Conservation (phyloP, 2,113 vertebrate species). For the Acanthochromis polyacanthus region DNA sequence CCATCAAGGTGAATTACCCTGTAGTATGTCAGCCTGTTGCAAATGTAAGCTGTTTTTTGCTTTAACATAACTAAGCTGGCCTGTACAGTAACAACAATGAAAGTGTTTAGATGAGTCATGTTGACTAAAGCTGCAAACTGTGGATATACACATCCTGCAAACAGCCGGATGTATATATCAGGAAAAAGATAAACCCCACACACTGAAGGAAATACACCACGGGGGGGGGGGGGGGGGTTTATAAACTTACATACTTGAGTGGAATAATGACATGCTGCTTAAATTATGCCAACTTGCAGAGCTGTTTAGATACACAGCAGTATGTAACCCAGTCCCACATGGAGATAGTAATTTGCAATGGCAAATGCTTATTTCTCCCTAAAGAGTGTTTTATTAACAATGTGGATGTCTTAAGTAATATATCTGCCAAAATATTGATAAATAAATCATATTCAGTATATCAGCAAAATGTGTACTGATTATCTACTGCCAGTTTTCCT, state of each 20-base stretch:
- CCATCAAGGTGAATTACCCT: slow-evolving; percentile 29
- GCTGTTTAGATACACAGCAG: not conserved
- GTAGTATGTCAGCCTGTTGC: not conserved
- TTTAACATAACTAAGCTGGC: slow-evolving; percentile 36
- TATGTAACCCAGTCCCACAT: not conserved
- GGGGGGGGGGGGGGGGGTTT: not conserved
- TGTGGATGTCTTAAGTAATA: no score
- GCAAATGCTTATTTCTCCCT: no score
- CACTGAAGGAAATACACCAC: not conserved
- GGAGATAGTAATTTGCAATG: not conserved
- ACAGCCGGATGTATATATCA: slow-evolving; percentile 23
- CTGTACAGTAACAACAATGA: slow-evolving; percentile 33
- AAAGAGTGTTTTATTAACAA: no score
- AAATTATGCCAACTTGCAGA: not conserved
- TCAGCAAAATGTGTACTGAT: no score
- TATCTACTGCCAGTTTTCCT: no score
- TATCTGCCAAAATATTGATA: no score
- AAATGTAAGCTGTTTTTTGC: slow-evolving; percentile 24
- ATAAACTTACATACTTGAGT: not conserved
- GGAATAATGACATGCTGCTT: slow-evolving; percentile 3
- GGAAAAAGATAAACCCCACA: not conserved
- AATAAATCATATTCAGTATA: no score
- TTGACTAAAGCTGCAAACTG: slow-evolving; percentile 23
- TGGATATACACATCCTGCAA: no score
- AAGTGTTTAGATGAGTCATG: slow-evolving; percentile 49